These are phyloP conservation scores for Fulica atra DNA, from an alignment of 2,113 vertebrate genomes.

Conservation along the genomic window DNA sequence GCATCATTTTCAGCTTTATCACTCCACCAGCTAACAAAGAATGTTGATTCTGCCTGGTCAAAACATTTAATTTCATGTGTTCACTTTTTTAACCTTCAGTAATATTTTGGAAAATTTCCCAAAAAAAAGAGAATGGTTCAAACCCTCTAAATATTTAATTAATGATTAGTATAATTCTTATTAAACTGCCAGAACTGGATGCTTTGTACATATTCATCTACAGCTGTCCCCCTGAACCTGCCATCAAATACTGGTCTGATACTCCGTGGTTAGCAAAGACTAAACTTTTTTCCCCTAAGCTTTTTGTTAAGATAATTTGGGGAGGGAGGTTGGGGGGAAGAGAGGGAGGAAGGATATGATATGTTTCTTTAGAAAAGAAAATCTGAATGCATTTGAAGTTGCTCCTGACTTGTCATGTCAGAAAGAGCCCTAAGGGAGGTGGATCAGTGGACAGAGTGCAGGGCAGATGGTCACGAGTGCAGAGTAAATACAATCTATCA, in stretches of 20 bases:
- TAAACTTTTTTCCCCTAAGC: accelerated
- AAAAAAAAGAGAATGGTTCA: not conserved
- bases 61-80: not conserved
- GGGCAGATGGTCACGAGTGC: not conserved
- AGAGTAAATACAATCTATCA: not conserved
- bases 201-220: not conserved
- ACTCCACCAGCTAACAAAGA: not conserved
- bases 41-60: not conserved
- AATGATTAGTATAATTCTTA: not conserved
- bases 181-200: not conserved
- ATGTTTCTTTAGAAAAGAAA: not conserved
- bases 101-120: not conserved
- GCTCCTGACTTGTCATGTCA: not conserved
- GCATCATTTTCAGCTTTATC: not conserved
- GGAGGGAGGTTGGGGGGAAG: too few species aligned
- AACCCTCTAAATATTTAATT: not conserved
- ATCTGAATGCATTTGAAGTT: not conserved
- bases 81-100: not conserved
- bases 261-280: not conserved
- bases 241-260: not conserved
- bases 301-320: not conserved
- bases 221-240: not conserved
- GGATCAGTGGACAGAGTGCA: not conserved
- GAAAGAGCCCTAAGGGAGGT: not conserved
- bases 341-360: too few species aligned